Evolutionary conservation across 2,888 invertebrate species (phyloP).

Genomic region (Hylaea fasciaria): DNA sequence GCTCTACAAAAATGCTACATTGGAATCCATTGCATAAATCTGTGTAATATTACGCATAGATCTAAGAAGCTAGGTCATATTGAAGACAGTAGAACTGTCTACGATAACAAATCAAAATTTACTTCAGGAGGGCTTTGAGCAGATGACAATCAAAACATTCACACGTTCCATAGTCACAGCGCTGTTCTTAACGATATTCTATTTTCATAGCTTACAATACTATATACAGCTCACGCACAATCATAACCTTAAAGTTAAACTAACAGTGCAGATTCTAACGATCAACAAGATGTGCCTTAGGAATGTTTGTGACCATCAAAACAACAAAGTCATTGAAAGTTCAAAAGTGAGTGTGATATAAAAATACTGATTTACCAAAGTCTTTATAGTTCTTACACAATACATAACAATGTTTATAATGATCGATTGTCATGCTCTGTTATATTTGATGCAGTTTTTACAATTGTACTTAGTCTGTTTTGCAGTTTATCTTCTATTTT

Average conservation of each 20-base stretch:
- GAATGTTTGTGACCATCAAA: constrained; percentile 53
- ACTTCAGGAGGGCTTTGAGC: constrained; percentile 64
- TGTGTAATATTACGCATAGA: constrained; percentile 12
- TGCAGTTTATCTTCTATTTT: constrained; percentile 75
- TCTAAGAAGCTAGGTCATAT: constrained; percentile 8
- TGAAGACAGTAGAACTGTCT: constrained; percentile 9
- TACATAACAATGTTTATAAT: constrained; percentile 81
- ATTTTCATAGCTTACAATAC: constrained; percentile 59
- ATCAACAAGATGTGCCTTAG: constrained; percentile 73
- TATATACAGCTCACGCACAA: constrained; percentile 73
- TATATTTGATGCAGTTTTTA: constrained; percentile 61
- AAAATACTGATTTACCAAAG: constrained; percentile 79
- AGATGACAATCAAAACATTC: constrained; percentile 62
- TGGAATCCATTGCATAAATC: constrained; percentile 7
- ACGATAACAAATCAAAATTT: constrained; percentile 20
- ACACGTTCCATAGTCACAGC: constrained; percentile 74
- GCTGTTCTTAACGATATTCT: constrained; percentile 63
- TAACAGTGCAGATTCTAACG: constrained; percentile 73
- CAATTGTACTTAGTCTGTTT: constrained; percentile 60
- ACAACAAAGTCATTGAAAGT: constrained; percentile 51
- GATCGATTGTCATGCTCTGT: constrained; percentile 67
- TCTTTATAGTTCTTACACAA: constrained; percentile 78
- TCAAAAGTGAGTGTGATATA: constrained; percentile 63
- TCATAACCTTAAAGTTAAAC: constrained; percentile 56
- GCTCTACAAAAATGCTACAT: constrained; percentile 31